Evolutionary conservation across 2,888 invertebrate genomes (phyloP).

Genomic region (Macaria notata): DNA sequence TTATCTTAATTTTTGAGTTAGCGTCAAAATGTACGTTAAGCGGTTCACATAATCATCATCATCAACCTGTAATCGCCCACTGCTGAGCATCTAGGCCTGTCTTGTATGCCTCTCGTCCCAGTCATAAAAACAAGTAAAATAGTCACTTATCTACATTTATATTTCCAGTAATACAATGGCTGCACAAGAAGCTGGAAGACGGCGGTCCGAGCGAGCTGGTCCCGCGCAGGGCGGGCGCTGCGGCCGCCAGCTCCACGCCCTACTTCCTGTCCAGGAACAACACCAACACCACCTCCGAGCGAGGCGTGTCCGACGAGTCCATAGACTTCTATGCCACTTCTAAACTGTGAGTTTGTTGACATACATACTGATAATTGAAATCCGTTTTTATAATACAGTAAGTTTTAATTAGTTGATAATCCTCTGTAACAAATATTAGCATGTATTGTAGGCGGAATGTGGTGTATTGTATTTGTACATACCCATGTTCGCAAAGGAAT

Average conservation of each 20-base stretch:
- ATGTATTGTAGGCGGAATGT: too few relatives aligned
- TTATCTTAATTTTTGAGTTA: too few relatives aligned
- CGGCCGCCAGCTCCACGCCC: constrained; percentile 64
- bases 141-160: neutral
- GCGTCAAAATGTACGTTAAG: too few relatives aligned
- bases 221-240: constrained; percentile 38
- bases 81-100: too few relatives aligned
- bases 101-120: too few relatives aligned
- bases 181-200: constrained; percentile 74
- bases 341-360: constrained; percentile 57
- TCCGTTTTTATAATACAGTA: neutral
- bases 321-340: constrained; percentile 73
- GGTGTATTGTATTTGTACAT: too few relatives aligned
- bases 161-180: constrained; percentile 74
- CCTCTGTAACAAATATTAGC: too few relatives aligned
- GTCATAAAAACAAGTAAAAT: neutral
- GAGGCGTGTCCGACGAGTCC: constrained; percentile 63
- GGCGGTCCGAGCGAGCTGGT: constrained; percentile 40
- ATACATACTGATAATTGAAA: neutral
- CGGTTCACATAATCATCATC: too few relatives aligned
- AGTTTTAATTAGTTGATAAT: too few relatives aligned
- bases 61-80: too few relatives aligned
- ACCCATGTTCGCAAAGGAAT: too few relatives aligned
- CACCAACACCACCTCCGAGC: constrained; percentile 49
- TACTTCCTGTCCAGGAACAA: constrained; percentile 57